Percentiles rank a stretch among this genome's conserved stretches.
Evolutionary conservation across 2,888 invertebrate genomes (phyloP).

Genomic region (Cataglyphis albicans): DNA sequence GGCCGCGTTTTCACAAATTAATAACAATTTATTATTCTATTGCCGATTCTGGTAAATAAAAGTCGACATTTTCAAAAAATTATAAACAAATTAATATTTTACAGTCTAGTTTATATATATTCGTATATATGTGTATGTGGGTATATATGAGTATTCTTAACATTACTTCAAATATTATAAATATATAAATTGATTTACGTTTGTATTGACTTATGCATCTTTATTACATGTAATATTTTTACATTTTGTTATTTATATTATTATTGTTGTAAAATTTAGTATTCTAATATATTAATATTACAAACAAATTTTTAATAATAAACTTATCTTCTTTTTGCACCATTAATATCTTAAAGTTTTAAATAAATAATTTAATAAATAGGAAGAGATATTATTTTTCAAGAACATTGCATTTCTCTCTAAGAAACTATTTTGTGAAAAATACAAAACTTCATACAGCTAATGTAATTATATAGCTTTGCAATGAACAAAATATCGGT

Average conservation of each 20-base stretch:
- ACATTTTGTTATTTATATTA: neutral
- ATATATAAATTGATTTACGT: neutral
- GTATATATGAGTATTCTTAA: neutral
- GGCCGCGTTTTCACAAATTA: conserved; percentile 35
- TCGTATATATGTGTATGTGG: neutral
- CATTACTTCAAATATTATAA: neutral
- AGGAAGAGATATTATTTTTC: neutral
- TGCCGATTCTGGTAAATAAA: conserved; percentile 21
- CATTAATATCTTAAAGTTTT: neutral
- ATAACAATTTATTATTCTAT: conserved; percentile 41
- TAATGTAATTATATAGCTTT: conserved; percentile 1
- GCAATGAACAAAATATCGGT: conserved; percentile 43
- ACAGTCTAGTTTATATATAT: neutral
- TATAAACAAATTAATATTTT: conserved; percentile 22
- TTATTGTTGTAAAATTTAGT: conserved; percentile 15
- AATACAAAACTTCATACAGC: neutral
- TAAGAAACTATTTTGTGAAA: neutral
- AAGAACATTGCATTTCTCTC: neutral
- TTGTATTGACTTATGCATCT: neutral
- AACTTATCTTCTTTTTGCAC: neutral
- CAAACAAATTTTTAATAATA: neutral
- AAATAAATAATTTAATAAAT: neutral
- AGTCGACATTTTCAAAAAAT: conserved; percentile 26
- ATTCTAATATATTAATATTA: neutral
- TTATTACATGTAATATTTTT: conserved; percentile 6